These are phyloP conservation scores for Huso huso DNA, from an alignment of 2,797 vertebrate species.

Conservation along the genomic window DNA sequence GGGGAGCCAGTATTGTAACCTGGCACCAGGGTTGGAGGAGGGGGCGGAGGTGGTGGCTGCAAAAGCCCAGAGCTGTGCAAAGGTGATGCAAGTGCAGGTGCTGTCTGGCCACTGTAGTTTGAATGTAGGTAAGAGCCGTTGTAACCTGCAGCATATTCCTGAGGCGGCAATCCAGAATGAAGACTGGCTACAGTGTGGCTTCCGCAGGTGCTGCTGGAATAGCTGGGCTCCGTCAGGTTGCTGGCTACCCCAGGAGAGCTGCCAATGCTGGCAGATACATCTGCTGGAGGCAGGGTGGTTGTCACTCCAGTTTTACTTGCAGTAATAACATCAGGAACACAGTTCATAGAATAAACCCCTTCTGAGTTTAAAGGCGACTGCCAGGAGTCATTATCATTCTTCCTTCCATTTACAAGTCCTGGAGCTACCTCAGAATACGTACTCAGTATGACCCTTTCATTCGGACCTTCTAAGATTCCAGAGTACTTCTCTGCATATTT, in stretches of 20 bases:
- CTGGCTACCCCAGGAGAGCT: constrained; percentile 87
- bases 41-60: constrained; percentile 76
- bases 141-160: constrained; percentile 94
- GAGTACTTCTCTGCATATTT: constrained; percentile 99
- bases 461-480: constrained; percentile 89
- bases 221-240: constrained; percentile 89
- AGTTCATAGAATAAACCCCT: constrained; percentile 94
- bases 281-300: constrained; percentile 81
- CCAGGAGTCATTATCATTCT: constrained; percentile 91
- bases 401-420: constrained; percentile 87
- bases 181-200: constrained; percentile 85
- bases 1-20: constrained; percentile 88
- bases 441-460: constrained; percentile 83
- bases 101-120: constrained; percentile 84
- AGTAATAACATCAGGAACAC: constrained; percentile 86
- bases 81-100: constrained; percentile 86
- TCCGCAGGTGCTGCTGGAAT: constrained; percentile 91
- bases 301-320: constrained; percentile 92
- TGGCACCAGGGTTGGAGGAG: constrained; percentile 80
- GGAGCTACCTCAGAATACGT: constrained; percentile 81
- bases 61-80: constrained; percentile 90
- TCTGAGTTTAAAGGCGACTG: constrained; percentile 63
- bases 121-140: constrained; percentile 94
- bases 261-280: constrained; percentile 85
- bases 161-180: constrained; percentile 90